Percentiles rank a stretch among this genome's conserved stretches.
Conservation (phyloP, 1,140 invertebrate genomes). For the Tribolium castaneum region DNA sequence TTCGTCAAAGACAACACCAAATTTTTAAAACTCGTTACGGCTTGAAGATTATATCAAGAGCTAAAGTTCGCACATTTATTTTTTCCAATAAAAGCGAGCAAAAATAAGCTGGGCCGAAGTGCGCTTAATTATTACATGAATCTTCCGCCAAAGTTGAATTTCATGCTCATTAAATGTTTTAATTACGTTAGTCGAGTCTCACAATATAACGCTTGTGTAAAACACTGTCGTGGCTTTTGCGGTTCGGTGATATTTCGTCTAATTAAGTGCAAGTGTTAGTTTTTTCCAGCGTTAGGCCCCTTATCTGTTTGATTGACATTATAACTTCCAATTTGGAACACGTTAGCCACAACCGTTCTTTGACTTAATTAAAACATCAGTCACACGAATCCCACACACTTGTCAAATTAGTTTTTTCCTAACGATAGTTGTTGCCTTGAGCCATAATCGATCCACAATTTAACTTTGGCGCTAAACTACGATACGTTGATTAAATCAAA, state of each 20-base stretch:
- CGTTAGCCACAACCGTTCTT: neutral
- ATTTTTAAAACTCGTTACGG: neutral
- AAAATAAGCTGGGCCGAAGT: neutral
- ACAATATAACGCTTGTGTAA: constrained; percentile 35
- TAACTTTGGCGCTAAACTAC: constrained; percentile 13
- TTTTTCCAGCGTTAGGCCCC: neutral
- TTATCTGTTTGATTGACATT: constrained; percentile 5
- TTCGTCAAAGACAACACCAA: neutral
- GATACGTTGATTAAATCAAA: constrained; percentile 30
- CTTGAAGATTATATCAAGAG: too few relatives aligned
- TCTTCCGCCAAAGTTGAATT: constrained; percentile 36
- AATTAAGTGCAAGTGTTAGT: constrained; percentile 9
- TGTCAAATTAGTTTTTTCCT: constrained; percentile 26
- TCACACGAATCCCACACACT: constrained; percentile 13
- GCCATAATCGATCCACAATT: constrained; percentile 23
- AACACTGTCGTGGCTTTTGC: constrained; percentile 8
- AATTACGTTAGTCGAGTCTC: constrained; percentile 35
- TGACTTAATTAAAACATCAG: constrained; percentile 28
- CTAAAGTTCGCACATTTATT: too few relatives aligned
- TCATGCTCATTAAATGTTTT: constrained; percentile 44
- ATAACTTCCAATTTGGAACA: neutral
- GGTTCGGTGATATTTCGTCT: constrained; percentile 11
- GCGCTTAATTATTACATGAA: constrained; percentile 23
- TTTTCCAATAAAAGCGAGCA: neutral
- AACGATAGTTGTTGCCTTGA: neutral